Percentiles rank a stretch among this genome's conserved stretches.
Evolutionary conservation across 2,888 invertebrate genomes (phyloP).

Genomic region (Drosophila silvestris): DNA sequence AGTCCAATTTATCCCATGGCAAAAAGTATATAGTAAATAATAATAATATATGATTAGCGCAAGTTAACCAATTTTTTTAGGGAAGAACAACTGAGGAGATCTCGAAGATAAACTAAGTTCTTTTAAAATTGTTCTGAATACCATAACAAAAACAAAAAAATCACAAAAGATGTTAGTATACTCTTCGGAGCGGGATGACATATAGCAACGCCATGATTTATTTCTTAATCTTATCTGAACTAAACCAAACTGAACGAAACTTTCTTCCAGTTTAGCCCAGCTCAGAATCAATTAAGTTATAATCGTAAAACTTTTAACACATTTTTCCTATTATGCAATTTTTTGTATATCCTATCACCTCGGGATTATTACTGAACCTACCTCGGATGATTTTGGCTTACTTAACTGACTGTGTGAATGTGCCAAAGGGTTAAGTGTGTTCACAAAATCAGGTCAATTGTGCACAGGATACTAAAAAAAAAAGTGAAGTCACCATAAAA

Average conservation of each 20-base stretch:
- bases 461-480: conserved; percentile 58
- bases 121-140: not conserved
- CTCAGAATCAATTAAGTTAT: not conserved
- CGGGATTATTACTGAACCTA: not conserved
- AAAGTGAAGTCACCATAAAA: conserved; percentile 58
- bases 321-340: too few relatives aligned
- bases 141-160: not conserved
- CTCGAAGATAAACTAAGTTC: not conserved
- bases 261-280: not conserved
- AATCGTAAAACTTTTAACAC: not conserved
- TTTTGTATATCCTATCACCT: not conserved
- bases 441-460: conserved; percentile 78
- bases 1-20: not conserved
- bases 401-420: conserved; percentile 31
- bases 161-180: not conserved
- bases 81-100: not conserved
- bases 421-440: conserved; percentile 77
- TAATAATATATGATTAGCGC: not conserved
- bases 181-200: not conserved
- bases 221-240: not conserved
- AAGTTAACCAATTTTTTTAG: not conserved
- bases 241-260: not conserved
- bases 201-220: not conserved
- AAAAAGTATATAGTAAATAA: not conserved
- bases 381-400: conserved; percentile 32